phyloP scores from a whole-genome alignment of 2,888 invertebrate species.

The Aleiodes leptofemur region DNA sequence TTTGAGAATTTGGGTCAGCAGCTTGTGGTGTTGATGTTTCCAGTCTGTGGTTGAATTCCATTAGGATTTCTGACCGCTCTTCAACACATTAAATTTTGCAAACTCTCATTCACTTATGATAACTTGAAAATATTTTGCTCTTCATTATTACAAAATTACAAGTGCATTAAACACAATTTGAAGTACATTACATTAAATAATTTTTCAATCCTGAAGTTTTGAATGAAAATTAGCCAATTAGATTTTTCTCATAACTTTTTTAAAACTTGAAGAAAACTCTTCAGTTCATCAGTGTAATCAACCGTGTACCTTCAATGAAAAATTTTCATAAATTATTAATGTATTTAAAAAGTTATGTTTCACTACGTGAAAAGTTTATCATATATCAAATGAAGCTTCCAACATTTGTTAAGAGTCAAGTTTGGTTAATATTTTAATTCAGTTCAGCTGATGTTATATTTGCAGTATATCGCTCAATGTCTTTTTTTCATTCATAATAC shows the following conservation, averaged over 20 bases:
- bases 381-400: no score
- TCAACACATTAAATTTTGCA: conserved; percentile 34
- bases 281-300: no score
- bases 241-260: neutral
- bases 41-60: conserved; percentile 42
- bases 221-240: neutral
- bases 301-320: no score
- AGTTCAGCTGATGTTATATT: no score
- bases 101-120: conserved; percentile 37
- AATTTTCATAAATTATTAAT: no score
- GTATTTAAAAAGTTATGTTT: no score
- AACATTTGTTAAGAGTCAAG: no score
- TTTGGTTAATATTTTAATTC: no score
- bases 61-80: conserved; percentile 32
- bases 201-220: neutral
- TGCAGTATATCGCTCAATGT: no score
- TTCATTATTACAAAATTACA: neutral
- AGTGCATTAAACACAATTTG: neutral
- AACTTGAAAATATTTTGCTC: conserved; percentile 1
- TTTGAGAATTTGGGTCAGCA: conserved; percentile 41
- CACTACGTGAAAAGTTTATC: no score
- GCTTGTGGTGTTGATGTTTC: conserved; percentile 31
- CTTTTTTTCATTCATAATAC: no score
- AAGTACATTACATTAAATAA: neutral
- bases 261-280: neutral